Conservation (phyloP, 2,113 vertebrate species). For the Rousettus leschenaultii region DNA sequence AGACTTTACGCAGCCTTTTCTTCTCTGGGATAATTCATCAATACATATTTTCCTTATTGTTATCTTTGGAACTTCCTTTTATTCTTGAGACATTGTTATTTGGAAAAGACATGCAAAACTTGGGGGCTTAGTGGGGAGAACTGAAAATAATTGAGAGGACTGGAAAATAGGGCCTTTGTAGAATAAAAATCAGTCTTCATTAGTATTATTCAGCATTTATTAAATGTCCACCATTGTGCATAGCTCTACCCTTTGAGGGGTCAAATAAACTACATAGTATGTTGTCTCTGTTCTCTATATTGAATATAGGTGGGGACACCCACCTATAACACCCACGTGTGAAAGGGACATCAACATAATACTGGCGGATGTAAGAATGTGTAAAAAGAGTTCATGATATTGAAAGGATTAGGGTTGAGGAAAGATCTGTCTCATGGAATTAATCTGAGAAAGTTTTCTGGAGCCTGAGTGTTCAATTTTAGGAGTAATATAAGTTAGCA, state of each 20-base stretch:
- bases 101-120: neutral
- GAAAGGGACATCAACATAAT: neutral
- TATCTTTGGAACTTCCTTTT: conserved; percentile 13
- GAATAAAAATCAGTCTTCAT: neutral
- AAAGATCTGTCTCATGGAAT: neutral
- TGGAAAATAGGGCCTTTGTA: neutral
- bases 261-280: neutral
- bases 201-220: neutral
- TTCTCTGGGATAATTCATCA: neutral
- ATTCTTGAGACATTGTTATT: neutral
- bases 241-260: neutral
- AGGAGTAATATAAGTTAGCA: neutral
- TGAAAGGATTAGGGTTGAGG: neutral
- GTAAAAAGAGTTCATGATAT: neutral
- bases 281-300: neutral
- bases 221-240: neutral
- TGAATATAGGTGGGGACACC: neutral
- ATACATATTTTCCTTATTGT: neutral
- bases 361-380: neutral
- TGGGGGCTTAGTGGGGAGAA: neutral
- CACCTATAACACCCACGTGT: neutral
- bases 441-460: conserved; percentile 23
- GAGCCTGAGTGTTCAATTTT: neutral
- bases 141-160: neutral
- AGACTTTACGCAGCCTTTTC: neutral